Conservation (phyloP, 1,140 invertebrate genomes). For the Neuroterus valhalla region DNA sequence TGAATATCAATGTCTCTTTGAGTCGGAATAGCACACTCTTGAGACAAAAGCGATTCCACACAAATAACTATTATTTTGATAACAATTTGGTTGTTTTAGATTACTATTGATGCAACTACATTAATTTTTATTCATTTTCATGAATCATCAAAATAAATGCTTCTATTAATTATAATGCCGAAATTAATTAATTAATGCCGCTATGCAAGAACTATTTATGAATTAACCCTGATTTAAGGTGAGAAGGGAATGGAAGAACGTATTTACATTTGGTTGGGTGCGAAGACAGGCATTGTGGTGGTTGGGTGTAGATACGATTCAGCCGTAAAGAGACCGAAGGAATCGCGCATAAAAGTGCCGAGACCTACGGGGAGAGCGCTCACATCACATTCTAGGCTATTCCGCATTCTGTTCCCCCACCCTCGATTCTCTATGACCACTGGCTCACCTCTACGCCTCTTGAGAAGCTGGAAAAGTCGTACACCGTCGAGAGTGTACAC, state of each 20-base stretch:
- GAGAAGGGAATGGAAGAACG: conserved; percentile 46
- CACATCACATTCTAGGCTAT: conserved; percentile 77
- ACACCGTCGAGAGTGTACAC: conserved; percentile 42
- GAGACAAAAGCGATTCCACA: too few species aligned
- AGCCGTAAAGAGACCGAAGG: conserved; percentile 37
- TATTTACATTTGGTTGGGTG: conserved; percentile 47
- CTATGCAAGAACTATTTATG: too few species aligned
- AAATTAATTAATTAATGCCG: too few species aligned
- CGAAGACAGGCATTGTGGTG: conserved; percentile 35
- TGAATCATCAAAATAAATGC: too few species aligned
- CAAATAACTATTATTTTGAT: too few species aligned
- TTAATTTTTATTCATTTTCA: too few species aligned
- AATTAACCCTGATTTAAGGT: too few species aligned
- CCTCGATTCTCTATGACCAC: conserved; percentile 56
- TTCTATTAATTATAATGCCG: too few species aligned
- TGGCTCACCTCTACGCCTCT: conserved; percentile 65
- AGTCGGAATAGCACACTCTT: too few species aligned
- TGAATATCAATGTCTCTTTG: too few species aligned
- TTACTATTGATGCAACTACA: too few species aligned
- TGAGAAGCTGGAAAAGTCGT: conserved; percentile 68
- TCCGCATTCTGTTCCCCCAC: conserved; percentile 76
- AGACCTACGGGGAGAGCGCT: conserved; percentile 60
- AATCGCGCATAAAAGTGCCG: conserved; percentile 48
- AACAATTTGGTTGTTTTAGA: too few species aligned
- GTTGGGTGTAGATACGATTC: conserved; percentile 44